These are phyloP conservation scores for Cavia porcellus DNA, from an alignment of 2,113 vertebrate genomes.

Conservation along the genomic window DNA sequence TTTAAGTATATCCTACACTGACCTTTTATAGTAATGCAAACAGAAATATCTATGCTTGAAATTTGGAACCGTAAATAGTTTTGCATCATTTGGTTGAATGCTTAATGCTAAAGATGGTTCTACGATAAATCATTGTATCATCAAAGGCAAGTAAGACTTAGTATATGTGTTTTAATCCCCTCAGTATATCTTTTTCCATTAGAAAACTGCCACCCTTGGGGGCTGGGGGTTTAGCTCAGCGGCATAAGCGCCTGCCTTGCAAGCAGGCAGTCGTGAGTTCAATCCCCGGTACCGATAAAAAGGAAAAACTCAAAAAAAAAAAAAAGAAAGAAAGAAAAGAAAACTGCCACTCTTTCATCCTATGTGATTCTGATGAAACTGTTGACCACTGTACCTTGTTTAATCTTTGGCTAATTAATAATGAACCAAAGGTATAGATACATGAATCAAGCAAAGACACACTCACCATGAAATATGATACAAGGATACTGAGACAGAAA, in stretches of 20 bases:
- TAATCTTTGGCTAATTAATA: neutral
- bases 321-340: neutral
- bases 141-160: neutral
- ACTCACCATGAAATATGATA: neutral
- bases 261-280: too few relatives aligned
- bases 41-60: conserved; percentile 34
- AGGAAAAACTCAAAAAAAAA: too few relatives aligned
- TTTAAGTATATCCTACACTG: neutral
- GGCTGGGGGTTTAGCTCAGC: too few relatives aligned
- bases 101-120: neutral
- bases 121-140: neutral
- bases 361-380: neutral
- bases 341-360: neutral
- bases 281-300: too few relatives aligned
- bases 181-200: neutral
- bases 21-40: neutral
- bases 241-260: too few relatives aligned
- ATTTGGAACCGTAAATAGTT: neutral
- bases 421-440: neutral
- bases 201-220: neutral
- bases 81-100: neutral
- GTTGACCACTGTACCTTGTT: neutral
- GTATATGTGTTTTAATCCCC: conserved; percentile 3
- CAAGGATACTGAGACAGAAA: neutral
- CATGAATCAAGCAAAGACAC: neutral